Evolutionary conservation across 2,888 invertebrate species (phyloP).

Genomic region (Leucoptera coffeella): DNA sequence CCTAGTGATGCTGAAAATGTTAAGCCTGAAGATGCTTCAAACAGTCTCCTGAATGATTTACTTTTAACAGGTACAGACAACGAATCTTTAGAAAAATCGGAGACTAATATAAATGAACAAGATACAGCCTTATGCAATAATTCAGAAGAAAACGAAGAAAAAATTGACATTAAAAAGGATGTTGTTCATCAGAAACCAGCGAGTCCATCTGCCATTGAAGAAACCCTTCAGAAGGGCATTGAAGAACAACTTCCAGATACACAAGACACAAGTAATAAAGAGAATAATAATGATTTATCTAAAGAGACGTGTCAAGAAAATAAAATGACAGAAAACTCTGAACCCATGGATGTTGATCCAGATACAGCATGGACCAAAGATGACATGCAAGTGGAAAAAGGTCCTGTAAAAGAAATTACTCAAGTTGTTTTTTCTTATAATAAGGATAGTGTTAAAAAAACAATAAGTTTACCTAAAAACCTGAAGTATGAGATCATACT

Average conservation of each 20-base stretch:
- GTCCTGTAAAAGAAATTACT: slow-evolving; percentile 9
- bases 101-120: slow-evolving; percentile 13
- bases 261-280: slow-evolving; percentile 1
- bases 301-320: slow-evolving; percentile 2
- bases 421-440: slow-evolving; percentile 35
- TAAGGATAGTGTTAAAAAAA: slow-evolving; percentile 24
- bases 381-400: slow-evolving; percentile 1
- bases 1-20: slow-evolving; percentile 9
- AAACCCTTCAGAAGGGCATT: slow-evolving; percentile 24
- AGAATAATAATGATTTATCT: neutral
- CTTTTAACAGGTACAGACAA: slow-evolving; percentile 37
- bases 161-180: neutral
- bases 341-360: slow-evolving; percentile 8
- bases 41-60: slow-evolving; percentile 16
- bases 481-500: slow-evolving; percentile 36
- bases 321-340: slow-evolving; percentile 6
- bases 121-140: slow-evolving; percentile 18
- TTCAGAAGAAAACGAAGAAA: slow-evolving; percentile 1
- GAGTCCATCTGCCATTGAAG: slow-evolving; percentile 38
- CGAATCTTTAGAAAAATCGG: slow-evolving; percentile 40
- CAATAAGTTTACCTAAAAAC: slow-evolving; percentile 36
- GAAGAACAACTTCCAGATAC: slow-evolving; percentile 24
- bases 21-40: slow-evolving; percentile 15
- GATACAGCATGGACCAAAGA: slow-evolving; percentile 2
- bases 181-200: slow-evolving; percentile 12